Evolutionary conservation across 30 jellyfish, hydroid and myxozoan species (phyloP), one percentile per base, ranked within the genome.

Genomic region (Cassiopea xamachana): DNA sequence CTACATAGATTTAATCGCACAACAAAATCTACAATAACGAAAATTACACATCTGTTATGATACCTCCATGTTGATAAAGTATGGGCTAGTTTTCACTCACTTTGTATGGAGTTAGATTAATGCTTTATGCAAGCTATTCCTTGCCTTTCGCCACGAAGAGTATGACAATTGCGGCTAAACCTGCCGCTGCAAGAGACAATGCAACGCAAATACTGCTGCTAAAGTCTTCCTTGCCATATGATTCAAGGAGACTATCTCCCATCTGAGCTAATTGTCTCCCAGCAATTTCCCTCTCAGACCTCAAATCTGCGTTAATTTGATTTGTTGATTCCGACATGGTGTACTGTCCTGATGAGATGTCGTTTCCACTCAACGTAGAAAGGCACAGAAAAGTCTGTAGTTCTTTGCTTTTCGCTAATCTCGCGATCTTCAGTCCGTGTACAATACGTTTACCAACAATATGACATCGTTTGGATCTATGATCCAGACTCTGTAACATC

Each of bases 251-350:
- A 50, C 72, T 48, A 73, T 88, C 95, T 1, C 95, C 95, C 49
- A 88, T 88, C 44, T 19, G 80, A 14, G 90, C 90, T 19, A 88
- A 81, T 43, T 88, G 95, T 45, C 90, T 80, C 47, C 74, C 95
- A 16, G 49, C 55, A 50, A 69, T 62, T 49, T 48, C 77, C 39
- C 47, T 72, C 67, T 88, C 86, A 0, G 86, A 9, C 45, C 90
- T 49, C 89, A 74, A 48, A 44, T 87, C 94, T 48, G 89, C 89
- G 48, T 87, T 89, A 70, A 87, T 87, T 70, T 86, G 72, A 50
- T 87, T 75, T 7, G 84, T 39, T 60, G 87, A 27, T n/a, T 70
- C 50, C 51, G 64, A 18, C 89, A 62, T 46, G 59, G 3, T 16
- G 17, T 39, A 14, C 47, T 46, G 62, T 46, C 64, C 50, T 78